These are phyloP conservation scores for Caenorhabditis sp. DNA, from an alignment of 2,888 invertebrate species.

Conservation along the genomic window DNA sequence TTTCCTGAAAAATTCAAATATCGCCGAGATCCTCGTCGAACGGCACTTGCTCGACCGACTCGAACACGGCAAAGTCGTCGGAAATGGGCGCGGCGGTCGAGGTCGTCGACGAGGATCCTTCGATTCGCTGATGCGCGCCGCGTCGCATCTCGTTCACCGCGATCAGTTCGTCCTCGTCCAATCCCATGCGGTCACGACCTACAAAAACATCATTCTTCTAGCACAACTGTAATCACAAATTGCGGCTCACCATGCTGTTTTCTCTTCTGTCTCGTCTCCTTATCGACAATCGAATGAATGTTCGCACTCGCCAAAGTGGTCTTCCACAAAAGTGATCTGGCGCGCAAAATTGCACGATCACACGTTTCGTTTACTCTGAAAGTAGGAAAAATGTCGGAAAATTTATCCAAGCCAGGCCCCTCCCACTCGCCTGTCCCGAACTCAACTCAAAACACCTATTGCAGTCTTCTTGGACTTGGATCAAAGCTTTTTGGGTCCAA, in stretches of 20 bases:
- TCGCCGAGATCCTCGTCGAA: constrained; percentile 32
- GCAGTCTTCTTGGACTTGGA: too few relatives aligned
- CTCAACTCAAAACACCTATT: too few relatives aligned
- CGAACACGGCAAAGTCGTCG: constrained; percentile 26
- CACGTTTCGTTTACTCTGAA: constrained; percentile 36
- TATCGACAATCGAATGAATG: constrained; percentile 20
- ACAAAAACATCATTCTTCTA: background rate
- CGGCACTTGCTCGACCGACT: background rate
- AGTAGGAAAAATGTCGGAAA: too few relatives aligned
- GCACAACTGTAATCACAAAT: too few relatives aligned
- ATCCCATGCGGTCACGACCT: background rate
- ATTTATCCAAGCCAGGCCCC: too few relatives aligned
- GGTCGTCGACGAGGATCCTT: constrained; percentile 1
- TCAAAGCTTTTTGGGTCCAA: too few relatives aligned
- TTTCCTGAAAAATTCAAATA: too few relatives aligned
- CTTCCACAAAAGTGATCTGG: constrained; percentile 41
- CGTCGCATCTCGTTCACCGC: too few relatives aligned
- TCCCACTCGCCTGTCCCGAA: too few relatives aligned
- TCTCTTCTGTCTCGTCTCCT: constrained; percentile 31
- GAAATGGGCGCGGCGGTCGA: constrained; percentile 1
- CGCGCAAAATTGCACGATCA: constrained; percentile 25
- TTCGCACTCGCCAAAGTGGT: constrained; percentile 21
- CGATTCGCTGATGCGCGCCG: background rate
- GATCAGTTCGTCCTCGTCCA: too few relatives aligned
- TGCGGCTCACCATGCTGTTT: constrained; percentile 5